Percentiles rank a stretch among this genome's conserved stretches.
phyloP scores from a whole-genome alignment of 2,888 invertebrate species.

The Sepioteuthis lessoniana region DNA sequence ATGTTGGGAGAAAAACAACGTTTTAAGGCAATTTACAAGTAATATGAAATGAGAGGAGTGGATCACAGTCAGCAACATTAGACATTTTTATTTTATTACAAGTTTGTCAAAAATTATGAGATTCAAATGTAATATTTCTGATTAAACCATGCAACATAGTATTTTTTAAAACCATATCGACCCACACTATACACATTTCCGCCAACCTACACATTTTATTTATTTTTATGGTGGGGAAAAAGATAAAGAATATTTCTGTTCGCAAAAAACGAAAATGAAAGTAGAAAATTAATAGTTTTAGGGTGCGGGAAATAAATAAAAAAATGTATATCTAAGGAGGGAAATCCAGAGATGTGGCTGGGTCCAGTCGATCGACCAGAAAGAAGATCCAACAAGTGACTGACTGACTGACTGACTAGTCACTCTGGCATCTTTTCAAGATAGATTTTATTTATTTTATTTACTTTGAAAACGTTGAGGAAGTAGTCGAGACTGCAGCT shows the following conservation, averaged over 20 bases:
- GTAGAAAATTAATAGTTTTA: no score
- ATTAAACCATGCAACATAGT: background rate
- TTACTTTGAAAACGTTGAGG: background rate
- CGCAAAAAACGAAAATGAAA: no score
- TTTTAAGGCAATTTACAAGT: background rate
- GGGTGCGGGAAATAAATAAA: no score
- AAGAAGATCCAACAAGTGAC: background rate
- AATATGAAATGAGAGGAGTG: background rate
- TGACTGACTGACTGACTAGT: background rate
- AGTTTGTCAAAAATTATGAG: background rate
- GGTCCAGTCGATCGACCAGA: background rate
- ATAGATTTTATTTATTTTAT: background rate
- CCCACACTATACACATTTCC: background rate
- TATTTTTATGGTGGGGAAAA: background rate
- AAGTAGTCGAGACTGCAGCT: no score
- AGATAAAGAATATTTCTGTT: no score
- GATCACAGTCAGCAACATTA: background rate
- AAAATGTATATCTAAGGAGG: background rate
- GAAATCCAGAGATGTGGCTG: background rate
- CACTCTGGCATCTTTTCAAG: background rate
- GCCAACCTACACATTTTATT: slow-evolving; percentile 1
- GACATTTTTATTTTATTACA: background rate
- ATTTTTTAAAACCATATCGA: background rate
- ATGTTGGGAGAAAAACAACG: no score
- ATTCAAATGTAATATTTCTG: background rate